Conservation (phyloP, 2,797 vertebrate species). For the Mormyrops boulengeri region DNA sequence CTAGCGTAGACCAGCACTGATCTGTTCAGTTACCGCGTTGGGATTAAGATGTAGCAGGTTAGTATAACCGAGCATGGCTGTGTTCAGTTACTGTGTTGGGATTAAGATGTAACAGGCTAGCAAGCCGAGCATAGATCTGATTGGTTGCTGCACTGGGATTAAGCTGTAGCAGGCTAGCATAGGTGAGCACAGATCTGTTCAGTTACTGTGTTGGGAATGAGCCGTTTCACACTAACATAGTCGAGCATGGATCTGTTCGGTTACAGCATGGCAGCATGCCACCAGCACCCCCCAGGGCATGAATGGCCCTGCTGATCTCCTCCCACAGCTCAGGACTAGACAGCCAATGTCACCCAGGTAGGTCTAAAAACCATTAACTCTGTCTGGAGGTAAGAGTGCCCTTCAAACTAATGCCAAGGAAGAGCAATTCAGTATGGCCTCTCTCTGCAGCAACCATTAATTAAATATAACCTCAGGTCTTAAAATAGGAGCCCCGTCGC, state of each 20-base stretch:
- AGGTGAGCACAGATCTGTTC: background rate
- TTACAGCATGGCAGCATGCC: background rate
- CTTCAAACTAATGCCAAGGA: background rate
- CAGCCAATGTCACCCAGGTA: background rate
- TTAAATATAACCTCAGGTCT: constrained; percentile 28
- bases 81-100: too few species aligned
- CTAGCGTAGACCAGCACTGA: too few species aligned
- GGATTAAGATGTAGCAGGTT: too few species aligned
- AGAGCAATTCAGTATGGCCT: constrained; percentile 7
- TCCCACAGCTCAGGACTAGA: background rate
- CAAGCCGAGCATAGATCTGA: background rate
- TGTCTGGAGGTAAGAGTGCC: background rate
- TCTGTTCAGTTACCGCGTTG: too few species aligned
- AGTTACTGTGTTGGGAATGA: too few species aligned
- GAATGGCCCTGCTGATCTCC: background rate
- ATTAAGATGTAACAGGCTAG: too few species aligned
- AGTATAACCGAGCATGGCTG: too few species aligned
- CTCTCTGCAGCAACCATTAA: constrained; percentile 21
- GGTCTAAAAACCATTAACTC: background rate
- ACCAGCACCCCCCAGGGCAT: background rate
- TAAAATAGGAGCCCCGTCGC: background rate
- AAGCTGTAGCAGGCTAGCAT: background rate
- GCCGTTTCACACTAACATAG: too few species aligned
- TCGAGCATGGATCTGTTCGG: background rate
- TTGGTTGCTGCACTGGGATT: background rate